Percentiles rank a stretch among this genome's conserved stretches.
These are phyloP conservation scores for Buteo buteo DNA, from an alignment of 2,113 vertebrate genomes.

Conservation along the genomic window DNA sequence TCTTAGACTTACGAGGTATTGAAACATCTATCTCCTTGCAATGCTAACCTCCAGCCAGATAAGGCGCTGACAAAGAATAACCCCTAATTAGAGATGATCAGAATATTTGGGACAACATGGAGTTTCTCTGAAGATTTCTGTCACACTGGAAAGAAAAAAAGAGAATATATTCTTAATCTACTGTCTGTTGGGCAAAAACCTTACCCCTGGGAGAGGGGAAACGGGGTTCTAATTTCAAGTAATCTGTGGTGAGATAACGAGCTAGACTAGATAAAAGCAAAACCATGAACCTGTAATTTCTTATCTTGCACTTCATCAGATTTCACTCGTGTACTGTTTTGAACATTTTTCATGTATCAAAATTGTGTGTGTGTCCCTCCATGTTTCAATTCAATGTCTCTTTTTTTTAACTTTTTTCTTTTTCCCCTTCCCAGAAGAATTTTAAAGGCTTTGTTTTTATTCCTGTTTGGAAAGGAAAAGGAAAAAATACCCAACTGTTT, in stretches of 20 bases:
- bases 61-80: neutral
- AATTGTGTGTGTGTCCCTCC: fast-evolving
- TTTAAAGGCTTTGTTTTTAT: neutral
- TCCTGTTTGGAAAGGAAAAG: neutral
- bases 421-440: neutral
- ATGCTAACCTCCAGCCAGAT: neutral
- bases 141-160: neutral
- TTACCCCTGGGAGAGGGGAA: neutral
- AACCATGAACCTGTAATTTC: neutral
- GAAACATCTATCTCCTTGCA: neutral
- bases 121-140: neutral
- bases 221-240: neutral
- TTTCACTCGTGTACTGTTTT: neutral
- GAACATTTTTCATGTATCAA: neutral
- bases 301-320: neutral
- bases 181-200: neutral
- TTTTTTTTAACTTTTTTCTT: neutral
- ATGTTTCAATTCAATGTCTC: neutral
- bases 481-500: neutral
- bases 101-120: neutral
- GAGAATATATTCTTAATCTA: neutral
- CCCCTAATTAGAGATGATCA: neutral
- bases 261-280: neutral
- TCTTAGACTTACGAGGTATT: fast-evolving
- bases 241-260: neutral